Conservation (phyloP, 2,113 vertebrate genomes). For the Odocoileus virginianus region DNA sequence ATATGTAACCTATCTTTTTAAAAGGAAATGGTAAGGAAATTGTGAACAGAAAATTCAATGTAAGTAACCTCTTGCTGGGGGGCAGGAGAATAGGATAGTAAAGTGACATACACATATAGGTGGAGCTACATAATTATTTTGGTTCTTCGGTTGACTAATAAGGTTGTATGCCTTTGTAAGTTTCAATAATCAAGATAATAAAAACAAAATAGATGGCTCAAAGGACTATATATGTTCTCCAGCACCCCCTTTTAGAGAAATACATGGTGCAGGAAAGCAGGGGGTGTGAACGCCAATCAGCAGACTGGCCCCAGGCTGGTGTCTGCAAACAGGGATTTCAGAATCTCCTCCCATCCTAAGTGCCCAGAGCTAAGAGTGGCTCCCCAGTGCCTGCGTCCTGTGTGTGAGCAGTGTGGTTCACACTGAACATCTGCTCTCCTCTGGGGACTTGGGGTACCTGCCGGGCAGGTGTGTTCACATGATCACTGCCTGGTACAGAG, state of each 20-base stretch:
- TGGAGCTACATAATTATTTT: too few relatives aligned
- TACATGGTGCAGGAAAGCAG: neutral
- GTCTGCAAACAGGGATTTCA: neutral
- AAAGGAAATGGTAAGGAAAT: neutral
- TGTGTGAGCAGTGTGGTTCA: neutral
- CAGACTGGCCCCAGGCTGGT: neutral
- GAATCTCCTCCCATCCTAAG: neutral
- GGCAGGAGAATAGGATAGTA: neutral
- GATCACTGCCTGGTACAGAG: fast-evolving
- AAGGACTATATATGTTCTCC: neutral
- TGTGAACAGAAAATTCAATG: neutral
- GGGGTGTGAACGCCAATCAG: neutral
- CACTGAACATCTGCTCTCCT: neutral
- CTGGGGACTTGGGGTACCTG: neutral
- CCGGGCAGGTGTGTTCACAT: neutral
- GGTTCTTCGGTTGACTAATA: neutral
- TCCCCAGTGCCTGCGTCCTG: neutral
- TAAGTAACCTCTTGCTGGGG: neutral
- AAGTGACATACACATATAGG: too few relatives aligned
- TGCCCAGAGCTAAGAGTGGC: neutral
- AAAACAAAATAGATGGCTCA: neutral
- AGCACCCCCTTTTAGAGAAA: neutral
- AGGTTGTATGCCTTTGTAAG: neutral
- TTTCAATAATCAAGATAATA: neutral
- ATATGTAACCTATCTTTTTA: neutral